phyloP scores from a whole-genome alignment of 2,888 invertebrate genomes.

The Mesoligia furuncula region DNA sequence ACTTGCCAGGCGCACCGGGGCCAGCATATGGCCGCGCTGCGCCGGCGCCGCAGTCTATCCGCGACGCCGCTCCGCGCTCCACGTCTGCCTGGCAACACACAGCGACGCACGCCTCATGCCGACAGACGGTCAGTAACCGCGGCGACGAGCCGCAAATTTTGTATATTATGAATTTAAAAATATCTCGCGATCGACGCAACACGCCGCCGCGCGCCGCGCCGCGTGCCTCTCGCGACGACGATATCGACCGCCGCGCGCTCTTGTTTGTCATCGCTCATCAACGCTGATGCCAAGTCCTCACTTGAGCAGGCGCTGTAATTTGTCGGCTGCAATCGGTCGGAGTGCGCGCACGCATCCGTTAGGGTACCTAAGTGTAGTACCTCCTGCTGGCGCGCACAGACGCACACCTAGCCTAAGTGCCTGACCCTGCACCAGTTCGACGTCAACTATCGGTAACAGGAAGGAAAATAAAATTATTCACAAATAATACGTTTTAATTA shows the following conservation, averaged over 20 bases:
- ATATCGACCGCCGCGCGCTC: neutral
- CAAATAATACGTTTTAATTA: constrained; percentile 16
- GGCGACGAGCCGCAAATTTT: constrained; percentile 41
- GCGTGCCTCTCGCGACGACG: constrained; percentile 61
- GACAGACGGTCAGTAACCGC: constrained; percentile 72
- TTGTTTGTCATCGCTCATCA: neutral
- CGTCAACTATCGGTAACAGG: constrained; percentile 11
- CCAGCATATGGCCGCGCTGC: constrained; percentile 3
- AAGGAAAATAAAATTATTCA: constrained; percentile 2
- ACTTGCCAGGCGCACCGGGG: neutral
- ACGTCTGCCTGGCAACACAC: constrained; percentile 42
- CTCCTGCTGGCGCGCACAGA: neutral
- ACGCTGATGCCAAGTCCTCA: neutral
- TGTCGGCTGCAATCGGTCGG: neutral
- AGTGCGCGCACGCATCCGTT: neutral
- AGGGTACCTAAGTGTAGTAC: no score
- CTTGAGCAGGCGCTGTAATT: neutral
- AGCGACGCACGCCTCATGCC: constrained; percentile 58
- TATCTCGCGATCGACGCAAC: constrained; percentile 30
- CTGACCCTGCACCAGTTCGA: neutral
- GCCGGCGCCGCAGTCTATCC: constrained; percentile 51
- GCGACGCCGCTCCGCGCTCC: constrained; percentile 51
- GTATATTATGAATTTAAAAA: constrained; percentile 50
- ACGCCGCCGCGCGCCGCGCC: constrained; percentile 27
- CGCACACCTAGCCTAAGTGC: neutral